Percentiles rank a stretch among this genome's conserved stretches.
phyloP scores from a whole-genome alignment of 30 jellyfish, hydroid and myxozoan genomes.

The Hydractinia symbiolongicarpus region DNA sequence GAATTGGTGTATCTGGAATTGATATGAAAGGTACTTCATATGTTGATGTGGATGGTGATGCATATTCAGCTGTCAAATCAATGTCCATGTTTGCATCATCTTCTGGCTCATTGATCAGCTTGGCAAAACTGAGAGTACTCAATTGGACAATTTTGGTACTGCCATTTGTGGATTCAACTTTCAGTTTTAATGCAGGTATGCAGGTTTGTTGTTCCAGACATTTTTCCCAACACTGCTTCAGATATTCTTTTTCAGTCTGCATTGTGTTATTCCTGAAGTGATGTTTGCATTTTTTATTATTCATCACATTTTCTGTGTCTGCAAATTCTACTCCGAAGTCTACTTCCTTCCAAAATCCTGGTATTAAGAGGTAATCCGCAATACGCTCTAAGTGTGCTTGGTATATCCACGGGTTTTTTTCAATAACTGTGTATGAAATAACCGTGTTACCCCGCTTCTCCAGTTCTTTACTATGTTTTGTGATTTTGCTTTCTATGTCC shows the following conservation, averaged over 20 bases:
- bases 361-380: neutral
- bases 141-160: neutral
- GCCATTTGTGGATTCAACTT: neutral
- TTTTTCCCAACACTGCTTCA: conserved; percentile 1
- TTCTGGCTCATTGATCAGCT: too few species aligned
- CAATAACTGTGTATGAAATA: neutral
- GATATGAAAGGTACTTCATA: too few species aligned
- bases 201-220: neutral
- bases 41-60: too few species aligned
- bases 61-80: too few species aligned
- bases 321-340: neutral
- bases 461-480: neutral
- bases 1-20: too few species aligned
- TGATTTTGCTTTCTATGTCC: neutral
- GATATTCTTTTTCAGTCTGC: neutral
- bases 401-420: neutral
- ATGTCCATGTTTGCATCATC: too few species aligned
- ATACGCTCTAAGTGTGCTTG: neutral
- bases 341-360: neutral
- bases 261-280: neutral
- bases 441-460: neutral
- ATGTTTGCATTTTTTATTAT: neutral
- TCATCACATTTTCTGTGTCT: neutral
- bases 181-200: neutral
- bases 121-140: neutral